Conservation (phyloP, 1,140 invertebrate genomes). For the Eumaeus atala region DNA sequence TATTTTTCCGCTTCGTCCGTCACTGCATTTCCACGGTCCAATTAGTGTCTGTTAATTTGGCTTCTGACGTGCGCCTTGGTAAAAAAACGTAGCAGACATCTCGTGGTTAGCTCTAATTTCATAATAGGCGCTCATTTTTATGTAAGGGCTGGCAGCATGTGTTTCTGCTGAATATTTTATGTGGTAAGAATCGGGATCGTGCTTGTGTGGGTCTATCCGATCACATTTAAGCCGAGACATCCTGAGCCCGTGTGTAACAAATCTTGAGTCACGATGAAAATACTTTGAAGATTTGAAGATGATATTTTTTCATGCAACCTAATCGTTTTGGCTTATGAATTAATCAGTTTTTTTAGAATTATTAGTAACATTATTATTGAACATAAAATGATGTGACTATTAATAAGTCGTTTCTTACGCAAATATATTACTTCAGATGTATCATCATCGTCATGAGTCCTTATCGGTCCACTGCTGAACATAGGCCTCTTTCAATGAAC, state of each 20-base stretch:
- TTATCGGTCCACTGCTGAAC: no score
- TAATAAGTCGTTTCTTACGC: no score
- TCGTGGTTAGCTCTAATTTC: conserved; percentile 61
- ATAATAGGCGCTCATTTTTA: conserved; percentile 71
- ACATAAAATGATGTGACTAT: no score
- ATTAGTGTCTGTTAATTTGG: conserved; percentile 70
- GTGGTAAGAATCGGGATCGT: conserved; percentile 38
- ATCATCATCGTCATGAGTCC: no score
- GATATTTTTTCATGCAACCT: no score
- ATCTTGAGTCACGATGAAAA: not conserved
- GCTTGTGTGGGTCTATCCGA: conserved; percentile 1
- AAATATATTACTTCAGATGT: no score
- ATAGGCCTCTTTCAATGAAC: no score
- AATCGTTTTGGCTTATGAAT: no score
- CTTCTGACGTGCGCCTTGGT: conserved; percentile 50
- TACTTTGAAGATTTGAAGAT: no score
- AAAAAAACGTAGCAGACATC: conserved; percentile 55
- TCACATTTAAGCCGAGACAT: conserved; percentile 13
- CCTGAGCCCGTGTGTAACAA: conserved; percentile 1
- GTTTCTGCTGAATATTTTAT: conserved; percentile 61
- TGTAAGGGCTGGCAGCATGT: conserved; percentile 46
- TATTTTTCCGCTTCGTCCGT: conserved; percentile 51
- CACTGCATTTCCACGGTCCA: conserved; percentile 63
- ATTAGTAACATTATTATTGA: no score
- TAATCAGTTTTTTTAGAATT: no score